Percentiles rank a stretch among this genome's conserved stretches.
Evolutionary conservation across 2,888 invertebrate genomes (phyloP).

Genomic region (Anoncus sp.): DNA sequence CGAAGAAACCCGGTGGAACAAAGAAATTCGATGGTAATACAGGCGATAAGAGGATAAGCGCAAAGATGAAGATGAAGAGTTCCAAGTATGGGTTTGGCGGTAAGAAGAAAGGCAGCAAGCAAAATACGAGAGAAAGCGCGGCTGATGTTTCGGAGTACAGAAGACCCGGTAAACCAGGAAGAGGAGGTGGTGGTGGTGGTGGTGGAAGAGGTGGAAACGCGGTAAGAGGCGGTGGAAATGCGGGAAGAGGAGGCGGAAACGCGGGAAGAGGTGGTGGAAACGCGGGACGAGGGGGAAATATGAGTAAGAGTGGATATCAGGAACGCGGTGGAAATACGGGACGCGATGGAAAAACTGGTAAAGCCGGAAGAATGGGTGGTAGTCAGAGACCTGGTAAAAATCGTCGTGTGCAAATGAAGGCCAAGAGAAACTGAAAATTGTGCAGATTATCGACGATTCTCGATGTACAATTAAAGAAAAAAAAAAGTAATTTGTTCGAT

Average conservation of each 20-base stretch:
- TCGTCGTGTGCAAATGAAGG: slow-evolving; percentile 83
- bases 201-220: slow-evolving; percentile 63
- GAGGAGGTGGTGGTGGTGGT: too few relatives aligned
- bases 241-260: slow-evolving; percentile 63
- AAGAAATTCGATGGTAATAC: slow-evolving; percentile 78
- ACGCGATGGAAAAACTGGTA: slow-evolving; percentile 63
- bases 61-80: slow-evolving; percentile 89
- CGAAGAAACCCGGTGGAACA: slow-evolving; percentile 77
- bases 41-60: slow-evolving; percentile 76
- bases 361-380: slow-evolving; percentile 59
- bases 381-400: slow-evolving; percentile 83
- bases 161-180: slow-evolving; percentile 77
- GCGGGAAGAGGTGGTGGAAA: slow-evolving; percentile 64
- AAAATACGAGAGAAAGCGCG: slow-evolving; percentile 93
- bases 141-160: slow-evolving; percentile 87
- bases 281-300: slow-evolving; percentile 67
- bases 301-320: slow-evolving; percentile 68
- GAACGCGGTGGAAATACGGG: slow-evolving; percentile 66
- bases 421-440: slow-evolving; percentile 76
- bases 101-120: slow-evolving; percentile 95
- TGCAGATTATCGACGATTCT: neutral
- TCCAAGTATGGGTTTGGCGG: slow-evolving; percentile 98
- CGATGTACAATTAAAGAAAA: neutral
- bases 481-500: neutral
- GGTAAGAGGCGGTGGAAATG: slow-evolving; percentile 67